Percentiles rank a stretch among this genome's conserved stretches.
Evolutionary conservation across 2,888 invertebrate genomes (phyloP).

Genomic region (Drosophila longiperda): DNA sequence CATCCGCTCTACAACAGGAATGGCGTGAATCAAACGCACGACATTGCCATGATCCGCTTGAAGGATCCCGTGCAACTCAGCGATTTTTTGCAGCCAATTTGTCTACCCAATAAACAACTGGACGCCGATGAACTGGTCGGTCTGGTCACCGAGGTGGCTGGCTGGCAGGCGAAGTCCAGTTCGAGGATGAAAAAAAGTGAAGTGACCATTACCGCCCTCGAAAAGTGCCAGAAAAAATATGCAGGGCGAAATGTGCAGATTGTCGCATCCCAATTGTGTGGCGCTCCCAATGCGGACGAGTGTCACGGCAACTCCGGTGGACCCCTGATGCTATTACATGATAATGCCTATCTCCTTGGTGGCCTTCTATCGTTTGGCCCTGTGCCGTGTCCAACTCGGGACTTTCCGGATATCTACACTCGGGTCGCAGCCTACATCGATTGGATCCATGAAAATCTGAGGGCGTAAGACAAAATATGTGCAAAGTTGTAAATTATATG

Average conservation of each 20-base stretch:
- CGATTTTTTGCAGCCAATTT: conserved; percentile 65
- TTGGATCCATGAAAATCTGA: conserved; percentile 57
- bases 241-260: conserved; percentile 28
- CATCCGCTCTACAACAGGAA: conserved; percentile 40
- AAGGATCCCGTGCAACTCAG: conserved; percentile 31
- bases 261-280: conserved; percentile 61
- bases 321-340: conserved; percentile 60
- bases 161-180: conserved; percentile 56
- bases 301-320: conserved; percentile 67
- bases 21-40: conserved; percentile 38
- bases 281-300: conserved; percentile 36
- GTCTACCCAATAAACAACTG: conserved; percentile 62
- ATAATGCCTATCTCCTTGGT: conserved; percentile 56
- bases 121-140: conserved; percentile 58
- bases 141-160: conserved; percentile 58
- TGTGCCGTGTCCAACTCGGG: conserved; percentile 49
- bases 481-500: neutral
- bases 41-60: conserved; percentile 65
- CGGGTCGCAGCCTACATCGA: conserved; percentile 65
- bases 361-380: conserved; percentile 69
- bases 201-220: conserved; percentile 50
- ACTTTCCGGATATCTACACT: conserved; percentile 69
- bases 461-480: conserved; percentile 21
- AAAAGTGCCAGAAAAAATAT: conserved; percentile 51
- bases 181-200: conserved; percentile 54